phyloP scores from a whole-genome alignment of 2,797 vertebrate genomes.

The Fundulus diaphanus region DNA sequence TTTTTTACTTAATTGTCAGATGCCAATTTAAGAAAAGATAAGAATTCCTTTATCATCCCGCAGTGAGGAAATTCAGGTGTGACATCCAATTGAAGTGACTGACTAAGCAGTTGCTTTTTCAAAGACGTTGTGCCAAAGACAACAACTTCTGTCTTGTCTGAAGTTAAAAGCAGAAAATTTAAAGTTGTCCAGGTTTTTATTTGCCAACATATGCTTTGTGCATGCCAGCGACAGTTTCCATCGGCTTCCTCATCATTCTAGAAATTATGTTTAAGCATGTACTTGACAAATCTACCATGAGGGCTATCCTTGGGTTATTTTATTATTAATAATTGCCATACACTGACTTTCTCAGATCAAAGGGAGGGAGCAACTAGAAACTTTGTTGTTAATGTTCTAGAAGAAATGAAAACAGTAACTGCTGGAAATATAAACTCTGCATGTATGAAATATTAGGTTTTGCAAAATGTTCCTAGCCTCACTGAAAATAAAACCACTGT shows the following conservation, averaged over 20 bases:
- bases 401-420: neutral
- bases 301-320: slow-evolving; percentile 47
- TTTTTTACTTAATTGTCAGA: too few species aligned
- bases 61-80: too few species aligned
- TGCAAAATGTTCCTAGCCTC: neutral
- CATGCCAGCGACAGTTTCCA: slow-evolving; percentile 4
- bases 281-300: slow-evolving; percentile 27
- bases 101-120: too few species aligned
- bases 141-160: too few species aligned
- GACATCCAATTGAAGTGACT: too few species aligned
- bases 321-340: slow-evolving; percentile 20
- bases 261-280: slow-evolving; percentile 34
- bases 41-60: too few species aligned
- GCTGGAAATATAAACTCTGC: neutral
- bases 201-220: neutral
- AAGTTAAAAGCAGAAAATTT: too few species aligned
- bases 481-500: neutral
- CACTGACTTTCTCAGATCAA: neutral
- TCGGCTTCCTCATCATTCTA: slow-evolving; percentile 30
- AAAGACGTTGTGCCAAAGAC: too few species aligned
- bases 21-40: too few species aligned
- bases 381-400: neutral
- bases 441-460: neutral
- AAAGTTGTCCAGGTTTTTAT: too few species aligned
- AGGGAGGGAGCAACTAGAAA: neutral